A percentile compares a stretch with the other conserved stretches of the same genome.
Evolutionary conservation across 2,888 invertebrate species (phyloP).

Genomic region (Lymantria monacha): DNA sequence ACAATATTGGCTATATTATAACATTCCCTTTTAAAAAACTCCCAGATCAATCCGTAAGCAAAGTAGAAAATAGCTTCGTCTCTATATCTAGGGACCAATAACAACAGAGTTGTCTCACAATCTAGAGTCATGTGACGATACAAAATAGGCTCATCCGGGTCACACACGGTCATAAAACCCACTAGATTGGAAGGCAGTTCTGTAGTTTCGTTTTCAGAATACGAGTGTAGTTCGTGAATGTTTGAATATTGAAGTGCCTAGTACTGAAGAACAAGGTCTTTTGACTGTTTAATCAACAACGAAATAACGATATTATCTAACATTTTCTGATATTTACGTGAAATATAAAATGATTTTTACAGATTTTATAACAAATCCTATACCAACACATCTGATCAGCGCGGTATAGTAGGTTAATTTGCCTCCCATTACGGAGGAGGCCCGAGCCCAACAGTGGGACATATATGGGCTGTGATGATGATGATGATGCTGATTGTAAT

Average conservation of each 20-base stretch:
- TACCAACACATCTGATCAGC: too few relatives aligned
- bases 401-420: too few relatives aligned
- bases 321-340: too few relatives aligned
- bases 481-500: too few relatives aligned
- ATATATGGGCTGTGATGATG: too few relatives aligned
- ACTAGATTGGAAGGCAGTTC: conserved; percentile 25
- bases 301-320: too few relatives aligned
- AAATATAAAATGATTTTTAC: too few relatives aligned
- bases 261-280: neutral
- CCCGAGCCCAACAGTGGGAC: too few relatives aligned
- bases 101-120: conserved; percentile 1
- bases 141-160: conserved; percentile 12
- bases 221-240: neutral
- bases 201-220: conserved; percentile 6
- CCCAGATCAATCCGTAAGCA: conserved; percentile 5
- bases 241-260: conserved; percentile 9
- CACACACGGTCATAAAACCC: conserved; percentile 25
- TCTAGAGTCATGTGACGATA: conserved; percentile 20
- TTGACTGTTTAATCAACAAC: neutral
- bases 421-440: too few relatives aligned
- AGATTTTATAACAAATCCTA: too few relatives aligned
- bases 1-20: too few relatives aligned
- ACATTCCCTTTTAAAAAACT: neutral
- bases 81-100: conserved; percentile 17
- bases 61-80: conserved; percentile 9